Base-by-base conservation (phyloP, 2,888 invertebrate genomes). In the Drosophila monieri region DNA sequence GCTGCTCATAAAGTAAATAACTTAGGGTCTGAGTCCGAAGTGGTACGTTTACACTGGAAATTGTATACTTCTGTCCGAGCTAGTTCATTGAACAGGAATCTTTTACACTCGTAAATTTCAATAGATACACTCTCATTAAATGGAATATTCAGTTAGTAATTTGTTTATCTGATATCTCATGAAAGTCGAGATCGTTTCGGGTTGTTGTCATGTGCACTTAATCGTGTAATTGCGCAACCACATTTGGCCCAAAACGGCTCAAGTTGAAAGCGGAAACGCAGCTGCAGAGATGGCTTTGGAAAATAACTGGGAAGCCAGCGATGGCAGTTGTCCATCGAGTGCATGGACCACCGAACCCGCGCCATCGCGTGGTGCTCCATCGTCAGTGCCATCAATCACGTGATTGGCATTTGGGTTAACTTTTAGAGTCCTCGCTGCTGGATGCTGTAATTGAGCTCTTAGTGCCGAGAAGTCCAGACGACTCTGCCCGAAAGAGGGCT, bases 341-440 rank as follows among this genome's bases (percentile, higher is more conserved):
- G 14, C 23, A 49, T 47, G 15, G 35, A n/a, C 6, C 6, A n/a
- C n/a, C 14, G 6, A n/a, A 35, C 35, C 35, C 35, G n/a, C 6
- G 12, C n/a, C 35, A 5, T 3, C 52, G 56, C 48, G 61, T 54
- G 71, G 65, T 69, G 72, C 73, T 56, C 88, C 78, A 72, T 88
- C 85, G 83, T 88, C 86, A 77, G 84, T 71, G 67, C 75, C 77
- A 84, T 84, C 83, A 84, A 88, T 84, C 88, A 88, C 37, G 47
- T 15, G 76, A 83, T 48, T 84, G 83, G 86, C 83, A 85, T 79
- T 74, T 61, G 70, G 76, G 80, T 70, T 71, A 59, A 68, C 84
- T 60, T 49, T 65, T 60, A 39, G 69, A 49, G 44, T 46, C 62
- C 65, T 72, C 59, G 55, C 46, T 48, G 66, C 48, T 56, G 41